Conservation (phyloP, 2,888 invertebrate genomes). For the Caenorhabditis angaria region DNA sequence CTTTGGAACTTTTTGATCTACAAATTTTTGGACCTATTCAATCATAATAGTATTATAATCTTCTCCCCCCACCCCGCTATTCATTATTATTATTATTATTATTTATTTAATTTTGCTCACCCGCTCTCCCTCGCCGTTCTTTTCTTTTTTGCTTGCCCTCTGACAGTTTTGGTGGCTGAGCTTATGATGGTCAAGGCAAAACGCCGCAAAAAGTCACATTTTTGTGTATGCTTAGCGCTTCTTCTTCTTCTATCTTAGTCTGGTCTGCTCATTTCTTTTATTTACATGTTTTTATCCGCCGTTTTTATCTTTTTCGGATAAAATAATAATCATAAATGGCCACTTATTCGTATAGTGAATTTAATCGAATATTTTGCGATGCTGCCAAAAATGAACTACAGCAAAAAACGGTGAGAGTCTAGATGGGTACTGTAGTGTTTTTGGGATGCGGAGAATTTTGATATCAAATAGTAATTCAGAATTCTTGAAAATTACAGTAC, state of each 20-base stretch:
- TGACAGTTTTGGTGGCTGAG: no score
- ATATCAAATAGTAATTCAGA: no score
- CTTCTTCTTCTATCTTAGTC: background rate
- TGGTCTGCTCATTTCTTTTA: background rate
- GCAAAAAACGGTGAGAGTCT: slow-evolving; percentile 22
- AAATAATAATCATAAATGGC: slow-evolving; percentile 10
- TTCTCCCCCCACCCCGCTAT: no score
- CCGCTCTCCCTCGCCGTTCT: no score
- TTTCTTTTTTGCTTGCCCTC: no score
- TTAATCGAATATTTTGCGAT: slow-evolving; percentile 40
- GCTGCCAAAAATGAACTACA: background rate
- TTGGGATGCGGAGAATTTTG: no score
- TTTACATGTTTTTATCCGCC: slow-evolving; percentile 1
- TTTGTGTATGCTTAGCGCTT: background rate
- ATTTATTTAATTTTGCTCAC: no score
- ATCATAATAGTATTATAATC: no score
- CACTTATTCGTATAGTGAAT: slow-evolving; percentile 41
- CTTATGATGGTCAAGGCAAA: background rate
- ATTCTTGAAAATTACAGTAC: no score
- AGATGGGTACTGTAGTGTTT: background rate
- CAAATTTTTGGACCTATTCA: no score
- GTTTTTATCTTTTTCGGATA: background rate
- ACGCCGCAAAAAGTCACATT: background rate
- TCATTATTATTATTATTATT: no score
- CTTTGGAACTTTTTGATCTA: no score